phyloP scores from a whole-genome alignment of 92 coral and sea anemone species.

The Galaxea fascicularis region DNA sequence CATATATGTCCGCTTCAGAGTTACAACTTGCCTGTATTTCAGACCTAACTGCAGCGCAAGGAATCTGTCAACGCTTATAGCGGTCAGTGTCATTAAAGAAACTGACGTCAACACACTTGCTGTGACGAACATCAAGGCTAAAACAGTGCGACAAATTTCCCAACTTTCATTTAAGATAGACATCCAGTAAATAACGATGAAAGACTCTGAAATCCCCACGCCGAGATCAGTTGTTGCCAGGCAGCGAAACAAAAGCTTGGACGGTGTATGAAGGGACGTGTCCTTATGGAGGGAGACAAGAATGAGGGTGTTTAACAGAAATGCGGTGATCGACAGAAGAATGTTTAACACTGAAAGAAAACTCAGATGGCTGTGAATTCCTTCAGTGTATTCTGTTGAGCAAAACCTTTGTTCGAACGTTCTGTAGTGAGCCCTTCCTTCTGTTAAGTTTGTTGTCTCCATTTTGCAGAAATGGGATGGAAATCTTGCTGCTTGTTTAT shows the following conservation, averaged over 20 bases:
- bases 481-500: no score
- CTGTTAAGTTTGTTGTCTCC: background rate
- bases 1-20: background rate
- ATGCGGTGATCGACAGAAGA: background rate
- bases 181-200: background rate
- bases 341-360: background rate
- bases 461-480: no score
- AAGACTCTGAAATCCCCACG: background rate
- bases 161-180: background rate
- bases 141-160: background rate
- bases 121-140: background rate
- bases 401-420: background rate
- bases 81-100: background rate
- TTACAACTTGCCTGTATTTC: background rate
- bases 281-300: background rate
- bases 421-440: background rate
- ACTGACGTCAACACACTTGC: background rate
- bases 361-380: background rate
- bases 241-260: background rate
- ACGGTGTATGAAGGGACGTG: background rate
- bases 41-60: background rate
- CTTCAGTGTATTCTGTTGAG: background rate
- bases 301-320: background rate
- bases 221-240: conserved; percentile 4
- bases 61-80: background rate